A percentile compares a stretch with the other conserved stretches of the same genome.
These are phyloP conservation scores for Euura saliciscinereae DNA, from an alignment of 1,140 invertebrate species.

Conservation along the genomic window DNA sequence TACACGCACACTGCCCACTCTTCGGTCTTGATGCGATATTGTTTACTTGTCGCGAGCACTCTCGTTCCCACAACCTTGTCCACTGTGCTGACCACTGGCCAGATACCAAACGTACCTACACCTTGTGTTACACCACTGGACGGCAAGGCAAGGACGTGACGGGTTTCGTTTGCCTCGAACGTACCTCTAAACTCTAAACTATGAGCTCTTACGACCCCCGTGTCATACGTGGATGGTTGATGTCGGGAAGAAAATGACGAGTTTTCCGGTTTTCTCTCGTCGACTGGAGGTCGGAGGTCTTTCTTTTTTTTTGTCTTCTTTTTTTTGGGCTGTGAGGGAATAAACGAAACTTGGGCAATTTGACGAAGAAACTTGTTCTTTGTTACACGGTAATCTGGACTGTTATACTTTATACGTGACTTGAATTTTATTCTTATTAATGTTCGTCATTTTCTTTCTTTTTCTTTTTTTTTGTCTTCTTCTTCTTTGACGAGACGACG, in stretches of 20 bases:
- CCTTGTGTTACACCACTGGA: too few species aligned
- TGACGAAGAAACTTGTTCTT: slow-evolving; percentile 40
- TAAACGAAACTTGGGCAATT: slow-evolving; percentile 34
- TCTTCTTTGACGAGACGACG: too few species aligned
- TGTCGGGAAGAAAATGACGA: not conserved
- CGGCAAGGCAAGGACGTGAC: not conserved
- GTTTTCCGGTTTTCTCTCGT: not conserved
- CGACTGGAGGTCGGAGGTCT: too few species aligned
- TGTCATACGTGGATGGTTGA: too few species aligned
- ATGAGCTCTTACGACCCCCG: too few species aligned
- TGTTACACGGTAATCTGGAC: slow-evolving; percentile 23
- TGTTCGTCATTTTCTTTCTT: too few species aligned
- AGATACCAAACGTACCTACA: not conserved
- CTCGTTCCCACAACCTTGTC: slow-evolving; percentile 32
- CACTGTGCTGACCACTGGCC: slow-evolving; percentile 15
- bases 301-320: too few species aligned
- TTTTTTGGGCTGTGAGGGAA: too few species aligned
- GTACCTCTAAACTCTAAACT: not conserved
- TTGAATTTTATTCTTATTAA: slow-evolving; percentile 23
- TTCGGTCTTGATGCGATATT: slow-evolving; percentile 1
- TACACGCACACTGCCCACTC: slow-evolving; percentile 21
- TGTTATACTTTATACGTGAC: slow-evolving; percentile 43
- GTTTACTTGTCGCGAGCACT: not conserved
- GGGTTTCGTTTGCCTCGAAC: slow-evolving; percentile 16
- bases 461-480: too few species aligned